phyloP scores from a whole-genome alignment of 2,888 invertebrate species.

The Lasioglossum malachurum region DNA sequence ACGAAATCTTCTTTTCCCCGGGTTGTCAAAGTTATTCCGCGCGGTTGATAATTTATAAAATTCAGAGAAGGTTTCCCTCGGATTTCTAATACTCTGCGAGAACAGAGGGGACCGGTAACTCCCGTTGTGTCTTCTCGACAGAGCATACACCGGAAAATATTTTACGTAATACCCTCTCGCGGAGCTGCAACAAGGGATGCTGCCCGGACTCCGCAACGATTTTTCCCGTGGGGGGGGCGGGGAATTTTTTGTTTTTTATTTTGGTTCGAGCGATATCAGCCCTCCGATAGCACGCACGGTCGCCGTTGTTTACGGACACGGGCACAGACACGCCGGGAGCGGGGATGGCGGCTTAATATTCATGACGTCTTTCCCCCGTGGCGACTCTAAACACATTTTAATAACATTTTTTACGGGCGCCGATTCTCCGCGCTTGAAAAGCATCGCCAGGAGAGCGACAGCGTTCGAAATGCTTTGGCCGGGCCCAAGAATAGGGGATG shows the following conservation, averaged over 20 bases:
- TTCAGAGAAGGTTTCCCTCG: not conserved
- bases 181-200: not conserved
- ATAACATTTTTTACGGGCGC: slow-evolving; percentile 74
- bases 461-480: slow-evolving; percentile 32
- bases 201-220: slow-evolving; percentile 7
- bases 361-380: slow-evolving; percentile 73
- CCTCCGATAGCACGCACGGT: slow-evolving; percentile 46
- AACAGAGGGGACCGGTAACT: not conserved
- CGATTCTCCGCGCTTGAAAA: slow-evolving; percentile 60
- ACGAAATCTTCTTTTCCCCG: not conserved
- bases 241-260: not conserved
- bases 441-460: slow-evolving; percentile 32
- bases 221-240: not conserved
- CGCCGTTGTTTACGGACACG: slow-evolving; percentile 31
- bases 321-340: not conserved
- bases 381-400: slow-evolving; percentile 76
- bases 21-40: not conserved
- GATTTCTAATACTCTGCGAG: not conserved
- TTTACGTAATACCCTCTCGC: slow-evolving; percentile 7
- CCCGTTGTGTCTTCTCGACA: not conserved
- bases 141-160: not conserved
- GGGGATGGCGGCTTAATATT: slow-evolving; percentile 74
- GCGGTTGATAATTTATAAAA: not conserved
- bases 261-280: slow-evolving; percentile 45
- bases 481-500: slow-evolving; percentile 16